Evolutionary conservation across 2,888 invertebrate species (phyloP), one percentile per base, ranked within the genome.

Genomic region (Diadegma fenestrale): DNA sequence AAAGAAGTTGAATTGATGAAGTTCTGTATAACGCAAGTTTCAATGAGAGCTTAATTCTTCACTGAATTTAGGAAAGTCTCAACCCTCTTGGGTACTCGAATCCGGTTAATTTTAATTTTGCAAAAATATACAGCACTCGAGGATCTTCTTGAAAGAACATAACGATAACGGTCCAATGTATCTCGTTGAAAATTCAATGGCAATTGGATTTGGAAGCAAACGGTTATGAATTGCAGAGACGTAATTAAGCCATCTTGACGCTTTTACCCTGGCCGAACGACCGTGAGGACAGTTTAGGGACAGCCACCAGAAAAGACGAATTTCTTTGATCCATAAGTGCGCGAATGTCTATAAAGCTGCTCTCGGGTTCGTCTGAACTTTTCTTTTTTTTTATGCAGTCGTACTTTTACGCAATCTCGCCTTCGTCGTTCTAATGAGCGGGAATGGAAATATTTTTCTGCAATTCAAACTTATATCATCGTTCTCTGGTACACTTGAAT

Each of bases 221-320:
- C 45, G 72, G 64, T 69, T 77, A 84, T 82, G 86, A 86, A 84
- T 84, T 66, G 84, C 64, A 86, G 81, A 82, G 63, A 41, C 79
- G 71, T 71, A 68, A 82, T 84, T 85, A 80, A 85, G 80, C 80
- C 81, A 78, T 85, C 81, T 81, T 78, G 61, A 64, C 37, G 73
- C 66, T 72, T 72, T 81, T 54, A 48, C 61, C 69, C 8, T 48
- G 37, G 19, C 61, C 41, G 26, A 30, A 61, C 73, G 73, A 73
- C 33, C 69, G 54, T 45, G 54, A 64, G 72, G 64, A 61, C 37
- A 69, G 37, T 45, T 19, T 43, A 45, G 22, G 26, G 19, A 17
- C 30, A 8, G 33, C 37, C 26, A 61, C 72, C 37, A 78, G 75
- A 78, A 72, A 48, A 26, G 14, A 80, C 19, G 33, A 58, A 43